Conservation (phyloP, 2,797 vertebrate genomes). For the Cossypha heuglini region DNA sequence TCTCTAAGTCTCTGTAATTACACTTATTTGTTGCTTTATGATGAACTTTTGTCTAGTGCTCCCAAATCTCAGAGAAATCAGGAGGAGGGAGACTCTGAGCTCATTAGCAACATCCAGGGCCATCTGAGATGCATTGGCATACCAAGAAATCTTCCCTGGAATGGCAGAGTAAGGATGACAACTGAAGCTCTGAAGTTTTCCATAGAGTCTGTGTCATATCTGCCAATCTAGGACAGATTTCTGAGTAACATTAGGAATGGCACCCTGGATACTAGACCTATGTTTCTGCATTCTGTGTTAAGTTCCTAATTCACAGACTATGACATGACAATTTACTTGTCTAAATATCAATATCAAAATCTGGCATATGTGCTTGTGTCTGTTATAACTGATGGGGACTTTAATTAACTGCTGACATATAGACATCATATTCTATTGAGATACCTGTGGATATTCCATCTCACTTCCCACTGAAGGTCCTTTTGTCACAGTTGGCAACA, state of each 20-base stretch:
- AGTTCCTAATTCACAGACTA: not conserved
- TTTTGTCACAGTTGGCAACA: not conserved
- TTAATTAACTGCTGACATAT: not conserved
- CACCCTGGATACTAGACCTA: not conserved
- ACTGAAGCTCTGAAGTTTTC: not conserved
- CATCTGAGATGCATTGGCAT: not conserved
- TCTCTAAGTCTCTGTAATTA: not conserved
- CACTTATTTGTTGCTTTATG: not conserved
- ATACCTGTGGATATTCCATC: not conserved
- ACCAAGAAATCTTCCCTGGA: not conserved
- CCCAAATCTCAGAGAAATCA: not conserved
- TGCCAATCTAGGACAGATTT: not conserved
- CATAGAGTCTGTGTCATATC: not conserved
- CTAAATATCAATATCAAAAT: not conserved
- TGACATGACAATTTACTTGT: not conserved
- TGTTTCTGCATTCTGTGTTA: not conserved
- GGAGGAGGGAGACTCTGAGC: not conserved
- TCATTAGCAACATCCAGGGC: not conserved
- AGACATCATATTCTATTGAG: not conserved
- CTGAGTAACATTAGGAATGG: not conserved
- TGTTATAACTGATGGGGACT: not conserved
- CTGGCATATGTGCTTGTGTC: not conserved
- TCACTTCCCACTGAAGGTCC: not conserved
- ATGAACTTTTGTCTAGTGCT: not conserved
- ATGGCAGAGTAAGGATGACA: not conserved